Base-by-base conservation (phyloP, 2,888 invertebrate genomes). In the Dorcus parallelipipedus region DNA sequence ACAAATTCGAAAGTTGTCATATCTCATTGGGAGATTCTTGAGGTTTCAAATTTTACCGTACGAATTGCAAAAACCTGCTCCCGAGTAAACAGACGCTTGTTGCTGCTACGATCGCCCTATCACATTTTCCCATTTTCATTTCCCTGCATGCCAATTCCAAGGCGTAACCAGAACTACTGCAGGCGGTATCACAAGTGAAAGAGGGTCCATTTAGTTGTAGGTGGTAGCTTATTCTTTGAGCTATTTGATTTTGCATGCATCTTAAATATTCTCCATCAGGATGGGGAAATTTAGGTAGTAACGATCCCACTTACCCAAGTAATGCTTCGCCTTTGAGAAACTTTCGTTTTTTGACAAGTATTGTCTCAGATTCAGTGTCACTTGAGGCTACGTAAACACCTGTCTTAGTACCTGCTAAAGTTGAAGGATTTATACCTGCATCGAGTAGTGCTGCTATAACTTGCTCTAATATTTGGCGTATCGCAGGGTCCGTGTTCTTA, bases 111-210 rank as follows among this genome's bases (percentile, higher is more conserved):
- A 97, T 86, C 0, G 95, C 96, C 0, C 89, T 83, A 62, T 97
- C 95, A 71, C 95, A 93, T 62, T 88, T 86, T 0, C 93, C 94
- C 64, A 85, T 85, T 40, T 89, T 81, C 49, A 95, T 85, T 0
- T 90, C 85, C 50, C 84, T 82, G 75, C 88, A 90, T 9, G 91
- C 92, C 64, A 89, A 88, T 70, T 96, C 93, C 58, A 96, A 65
- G 0, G 95, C 96, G 68, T 91, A 86, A 64, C 95, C 82, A 9
- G 94, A 91, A 56, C 95, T 95, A n/a, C 94, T 94, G 76, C 97
- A 97, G 0, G 97, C 97, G 0, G 95, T 93, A 78, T 97, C 97
- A 7, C 94, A 82, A 1, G 90, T 84, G 78, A 88, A 92, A 6
- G 95, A 94, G 0, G 96, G 96, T 0, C 97, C 95, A 67, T 88